A percentile compares a stretch with the other conserved stretches of the same genome.
phyloP scores from a whole-genome alignment of 2,888 invertebrate genomes.

The Drosophila dives region DNA sequence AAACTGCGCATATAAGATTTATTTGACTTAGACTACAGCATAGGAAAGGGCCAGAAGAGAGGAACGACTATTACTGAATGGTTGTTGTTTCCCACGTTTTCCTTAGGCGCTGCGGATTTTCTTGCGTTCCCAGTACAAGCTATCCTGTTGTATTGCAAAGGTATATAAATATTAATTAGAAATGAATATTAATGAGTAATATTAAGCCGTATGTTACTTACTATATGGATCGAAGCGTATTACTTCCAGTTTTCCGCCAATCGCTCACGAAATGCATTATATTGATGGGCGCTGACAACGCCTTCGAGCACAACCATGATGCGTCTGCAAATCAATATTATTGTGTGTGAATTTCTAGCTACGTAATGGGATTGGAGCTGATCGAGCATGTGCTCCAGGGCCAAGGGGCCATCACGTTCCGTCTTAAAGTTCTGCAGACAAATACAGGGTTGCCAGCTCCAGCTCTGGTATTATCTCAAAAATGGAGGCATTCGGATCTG shows the following conservation, averaged over 20 bases:
- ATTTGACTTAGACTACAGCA: slow-evolving; percentile 21
- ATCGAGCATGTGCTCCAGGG: slow-evolving; percentile 89
- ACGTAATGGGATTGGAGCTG: slow-evolving; percentile 91
- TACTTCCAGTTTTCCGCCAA: slow-evolving; percentile 90
- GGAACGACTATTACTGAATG: neutral
- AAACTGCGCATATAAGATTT: slow-evolving; percentile 20
- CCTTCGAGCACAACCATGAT: slow-evolving; percentile 93
- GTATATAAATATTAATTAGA: slow-evolving; percentile 15
- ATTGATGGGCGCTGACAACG: slow-evolving; percentile 90
- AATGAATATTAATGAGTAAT: neutral
- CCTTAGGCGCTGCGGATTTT: slow-evolving; percentile 89
- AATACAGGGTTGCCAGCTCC: slow-evolving; percentile 89
- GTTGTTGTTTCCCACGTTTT: slow-evolving; percentile 3
- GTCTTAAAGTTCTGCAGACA: slow-evolving; percentile 92
- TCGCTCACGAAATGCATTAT: slow-evolving; percentile 89
- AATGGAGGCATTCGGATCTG: slow-evolving; percentile 70
- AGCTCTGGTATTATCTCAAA: slow-evolving; percentile 90
- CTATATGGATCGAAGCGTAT: slow-evolving; percentile 92
- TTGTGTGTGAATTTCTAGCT: accelerated
- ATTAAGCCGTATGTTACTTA: slow-evolving; percentile 85
- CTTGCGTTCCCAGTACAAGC: slow-evolving; percentile 90
- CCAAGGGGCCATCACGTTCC: slow-evolving; percentile 88
- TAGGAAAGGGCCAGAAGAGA: slow-evolving; percentile 1
- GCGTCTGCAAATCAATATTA: slow-evolving; percentile 85
- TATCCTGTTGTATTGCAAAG: slow-evolving; percentile 89